These are phyloP conservation scores for Scolopax bukidnonensis DNA, from an alignment of 2,797 vertebrate genomes.

Conservation along the genomic window DNA sequence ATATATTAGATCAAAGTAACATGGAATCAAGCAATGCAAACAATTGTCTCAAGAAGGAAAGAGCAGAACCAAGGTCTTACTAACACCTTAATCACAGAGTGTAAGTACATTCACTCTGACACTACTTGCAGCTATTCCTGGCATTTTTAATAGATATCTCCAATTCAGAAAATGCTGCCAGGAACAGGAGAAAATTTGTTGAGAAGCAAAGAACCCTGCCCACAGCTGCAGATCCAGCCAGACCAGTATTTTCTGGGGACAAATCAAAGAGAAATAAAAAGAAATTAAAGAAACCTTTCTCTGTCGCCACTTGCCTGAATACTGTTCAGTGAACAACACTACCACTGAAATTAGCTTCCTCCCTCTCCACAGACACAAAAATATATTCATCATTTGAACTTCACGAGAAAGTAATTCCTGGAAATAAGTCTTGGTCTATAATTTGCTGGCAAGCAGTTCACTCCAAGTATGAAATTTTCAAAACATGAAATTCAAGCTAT, in stretches of 20 bases:
- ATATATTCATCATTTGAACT: conserved; percentile 2
- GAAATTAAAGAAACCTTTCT: neutral
- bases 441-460: neutral
- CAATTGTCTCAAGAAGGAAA: neutral
- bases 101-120: neutral
- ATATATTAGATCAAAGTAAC: neutral
- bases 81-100: neutral
- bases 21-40: neutral
- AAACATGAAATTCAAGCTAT: conserved; percentile 46
- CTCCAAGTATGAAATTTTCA: conserved; percentile 23
- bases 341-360: neutral
- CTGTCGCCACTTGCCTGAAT: neutral
- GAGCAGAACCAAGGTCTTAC: neutral
- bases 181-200: neutral
- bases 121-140: neutral
- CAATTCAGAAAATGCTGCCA: neutral
- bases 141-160: neutral
- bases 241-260: neutral
- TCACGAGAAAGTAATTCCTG: neutral
- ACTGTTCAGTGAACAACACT: neutral
- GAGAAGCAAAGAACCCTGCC: neutral
- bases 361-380: neutral
- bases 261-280: neutral
- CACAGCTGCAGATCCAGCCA: neutral
- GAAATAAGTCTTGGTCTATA: neutral